These are phyloP conservation scores for Galeopterus variegatus DNA, from an alignment of 2,113 vertebrate genomes.

Conservation along the genomic window DNA sequence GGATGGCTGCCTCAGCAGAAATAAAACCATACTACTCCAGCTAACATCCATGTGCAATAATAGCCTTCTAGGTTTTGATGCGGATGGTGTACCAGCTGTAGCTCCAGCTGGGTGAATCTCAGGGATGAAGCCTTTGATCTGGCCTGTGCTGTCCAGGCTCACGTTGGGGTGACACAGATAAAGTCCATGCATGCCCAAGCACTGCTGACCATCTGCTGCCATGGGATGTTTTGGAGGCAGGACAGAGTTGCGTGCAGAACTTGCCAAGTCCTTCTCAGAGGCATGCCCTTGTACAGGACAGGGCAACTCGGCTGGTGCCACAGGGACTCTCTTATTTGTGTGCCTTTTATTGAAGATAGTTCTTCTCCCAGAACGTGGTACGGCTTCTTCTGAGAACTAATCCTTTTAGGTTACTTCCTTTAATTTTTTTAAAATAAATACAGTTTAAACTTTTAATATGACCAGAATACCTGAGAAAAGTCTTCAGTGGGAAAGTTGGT, in stretches of 20 bases:
- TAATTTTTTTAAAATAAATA: not conserved
- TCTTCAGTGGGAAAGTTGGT: not conserved
- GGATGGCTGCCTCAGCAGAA: not conserved
- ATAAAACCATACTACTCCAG: not conserved
- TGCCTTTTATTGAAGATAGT: not conserved
- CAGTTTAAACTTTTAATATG: not conserved
- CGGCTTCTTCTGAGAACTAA: conserved; percentile 15
- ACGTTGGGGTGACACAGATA: not conserved
- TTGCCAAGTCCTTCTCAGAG: not conserved
- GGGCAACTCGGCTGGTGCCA: not conserved
- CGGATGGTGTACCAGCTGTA: conserved; percentile 36
- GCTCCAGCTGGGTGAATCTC: not conserved
- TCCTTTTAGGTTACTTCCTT: conserved; percentile 9
- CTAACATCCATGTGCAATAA: not conserved
- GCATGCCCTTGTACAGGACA: not conserved
- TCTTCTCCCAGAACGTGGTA: not conserved
- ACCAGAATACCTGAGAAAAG: not conserved
- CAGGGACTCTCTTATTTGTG: not conserved
- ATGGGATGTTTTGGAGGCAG: not conserved
- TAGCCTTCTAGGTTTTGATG: not conserved
- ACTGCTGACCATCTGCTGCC: conserved; percentile 27
- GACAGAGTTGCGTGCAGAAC: not conserved
- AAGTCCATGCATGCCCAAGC: not conserved
- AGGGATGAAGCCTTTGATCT: conserved; percentile 17
- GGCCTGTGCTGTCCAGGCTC: conserved; percentile 30